phyloP scores from a whole-genome alignment of 2,888 invertebrate species.

The Bembecia ichneumoniformis region DNA sequence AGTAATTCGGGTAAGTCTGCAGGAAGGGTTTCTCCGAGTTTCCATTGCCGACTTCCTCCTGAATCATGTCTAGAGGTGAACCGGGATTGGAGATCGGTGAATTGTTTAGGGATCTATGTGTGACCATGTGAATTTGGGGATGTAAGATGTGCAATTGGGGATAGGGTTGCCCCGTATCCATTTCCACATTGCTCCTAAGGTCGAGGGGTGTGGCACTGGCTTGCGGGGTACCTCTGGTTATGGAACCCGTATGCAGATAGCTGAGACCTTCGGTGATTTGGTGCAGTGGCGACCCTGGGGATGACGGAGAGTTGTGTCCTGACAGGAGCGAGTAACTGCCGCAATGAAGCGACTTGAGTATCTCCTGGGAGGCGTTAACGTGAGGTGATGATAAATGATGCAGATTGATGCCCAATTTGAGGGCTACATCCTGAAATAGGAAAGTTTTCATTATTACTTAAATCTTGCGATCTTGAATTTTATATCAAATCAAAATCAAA shows the following conservation, averaged over 20 bases:
- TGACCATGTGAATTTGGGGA: slow-evolving; percentile 52
- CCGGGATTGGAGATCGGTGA: slow-evolving; percentile 76
- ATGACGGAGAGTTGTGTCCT: slow-evolving; percentile 35
- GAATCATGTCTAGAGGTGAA: slow-evolving; percentile 84
- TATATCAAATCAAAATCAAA: too few species aligned
- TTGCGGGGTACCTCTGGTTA: slow-evolving; percentile 75
- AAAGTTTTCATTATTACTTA: background rate
- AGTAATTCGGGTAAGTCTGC: slow-evolving; percentile 32
- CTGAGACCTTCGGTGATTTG: slow-evolving; percentile 80
- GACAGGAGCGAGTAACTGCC: slow-evolving; percentile 35
- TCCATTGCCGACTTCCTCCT: slow-evolving; percentile 73
- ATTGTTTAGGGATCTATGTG: slow-evolving; percentile 73
- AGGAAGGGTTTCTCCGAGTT: slow-evolving; percentile 29
- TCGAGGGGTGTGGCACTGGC: slow-evolving; percentile 70
- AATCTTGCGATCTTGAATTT: too few species aligned
- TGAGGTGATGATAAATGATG: slow-evolving; percentile 42
- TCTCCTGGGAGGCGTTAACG: slow-evolving; percentile 43
- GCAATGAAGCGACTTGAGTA: slow-evolving; percentile 36
- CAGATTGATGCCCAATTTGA: slow-evolving; percentile 68
- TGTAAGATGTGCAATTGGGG: slow-evolving; percentile 49
- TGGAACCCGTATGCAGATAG: slow-evolving; percentile 82
- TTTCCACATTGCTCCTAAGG: slow-evolving; percentile 63
- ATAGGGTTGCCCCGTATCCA: slow-evolving; percentile 54
- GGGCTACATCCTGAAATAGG: slow-evolving; percentile 51
- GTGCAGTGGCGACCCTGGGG: slow-evolving; percentile 71